Evolutionary conservation across 2,888 invertebrate genomes (phyloP), one percentile per base, ranked within the genome.

Genomic region (Netelia fuscicornis): DNA sequence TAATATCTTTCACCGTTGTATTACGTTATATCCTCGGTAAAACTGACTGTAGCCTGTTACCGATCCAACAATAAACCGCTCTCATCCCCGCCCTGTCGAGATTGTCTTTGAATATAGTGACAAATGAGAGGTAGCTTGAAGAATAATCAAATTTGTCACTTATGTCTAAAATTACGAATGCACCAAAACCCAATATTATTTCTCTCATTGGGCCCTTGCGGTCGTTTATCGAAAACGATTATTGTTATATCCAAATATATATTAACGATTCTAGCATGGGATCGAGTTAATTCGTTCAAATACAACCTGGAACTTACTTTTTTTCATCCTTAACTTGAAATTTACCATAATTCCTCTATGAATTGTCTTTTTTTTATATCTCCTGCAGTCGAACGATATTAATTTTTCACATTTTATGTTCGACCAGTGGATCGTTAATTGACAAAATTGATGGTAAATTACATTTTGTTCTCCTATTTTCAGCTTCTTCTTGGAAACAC

Each of bases 71-170:
- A 82, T 82, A 80, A 79, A 64, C 54, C 54, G 9, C 25, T 30
- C 42, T 25, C 17, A 58, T 48, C 13, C 13, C 48, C 52, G 13
- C n/a, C 11, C 13, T 30, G 23, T 37, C 37, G 37, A 37, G 37
- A 37, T 37, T n/a, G 44, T 17, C 11, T 25, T 79, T 17, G 67
- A 72, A 82, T 54, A 71, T 72, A 60, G 62, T 37, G 54, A 52
- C 25, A 56, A 71, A 56, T 52, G 44, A 65, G 58, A 58, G 20
- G 8, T 54, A 17, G 30, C 30, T 17, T 13, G 20, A 10, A 42
- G 62, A 71, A 54, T 37, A 70, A 82, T 85, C 60, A 54, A 56
- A 71, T 85, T 84, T 76, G 8, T 64, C 68, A 74, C 44, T 84
- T 67, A 30, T 62, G 20, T 65, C 76, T 76, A 76, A 79, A 82